phyloP scores from a whole-genome alignment of 2,888 invertebrate genomes.

The Ectropis crepuscularia region DNA sequence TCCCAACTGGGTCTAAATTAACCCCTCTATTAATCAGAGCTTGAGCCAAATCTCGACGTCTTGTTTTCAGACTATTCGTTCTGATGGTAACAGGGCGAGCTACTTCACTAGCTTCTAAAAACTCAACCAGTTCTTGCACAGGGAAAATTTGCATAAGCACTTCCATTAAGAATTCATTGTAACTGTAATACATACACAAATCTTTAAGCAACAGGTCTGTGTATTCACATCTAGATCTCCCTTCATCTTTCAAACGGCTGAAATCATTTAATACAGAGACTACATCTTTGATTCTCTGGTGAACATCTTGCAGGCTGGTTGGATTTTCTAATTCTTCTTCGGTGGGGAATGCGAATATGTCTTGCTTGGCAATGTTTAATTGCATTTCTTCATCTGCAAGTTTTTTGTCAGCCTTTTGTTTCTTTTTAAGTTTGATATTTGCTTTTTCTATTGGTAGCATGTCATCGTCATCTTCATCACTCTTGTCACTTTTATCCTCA shows the following conservation, averaged over 20 bases:
- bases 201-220: constrained; percentile 91
- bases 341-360: constrained; percentile 91
- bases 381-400: constrained; percentile 93
- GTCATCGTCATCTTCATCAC: constrained; percentile 84
- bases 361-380: constrained; percentile 90
- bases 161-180: constrained; percentile 98
- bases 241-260: constrained; percentile 86
- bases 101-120: constrained; percentile 98
- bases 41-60: constrained; percentile 96
- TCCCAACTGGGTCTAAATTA: constrained; percentile 98
- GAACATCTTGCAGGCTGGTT: constrained; percentile 91
- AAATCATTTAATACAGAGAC: constrained; percentile 93
- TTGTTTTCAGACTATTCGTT: constrained; percentile 96
- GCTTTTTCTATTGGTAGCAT: constrained; percentile 94
- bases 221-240: constrained; percentile 92
- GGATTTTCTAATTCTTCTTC: constrained; percentile 90
- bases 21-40: constrained; percentile 98
- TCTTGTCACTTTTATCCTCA: constrained; percentile 62
- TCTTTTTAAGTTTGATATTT: constrained; percentile 90
- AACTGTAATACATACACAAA: constrained; percentile 97
- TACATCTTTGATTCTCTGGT: constrained; percentile 95
- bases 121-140: constrained; percentile 94
- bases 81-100: constrained; percentile 97
- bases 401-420: constrained; percentile 88
- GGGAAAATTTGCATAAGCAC: constrained; percentile 96